These are phyloP conservation scores for Acanthochromis polyacanthus DNA, from an alignment of 2,113 vertebrate species.

Conservation along the genomic window DNA sequence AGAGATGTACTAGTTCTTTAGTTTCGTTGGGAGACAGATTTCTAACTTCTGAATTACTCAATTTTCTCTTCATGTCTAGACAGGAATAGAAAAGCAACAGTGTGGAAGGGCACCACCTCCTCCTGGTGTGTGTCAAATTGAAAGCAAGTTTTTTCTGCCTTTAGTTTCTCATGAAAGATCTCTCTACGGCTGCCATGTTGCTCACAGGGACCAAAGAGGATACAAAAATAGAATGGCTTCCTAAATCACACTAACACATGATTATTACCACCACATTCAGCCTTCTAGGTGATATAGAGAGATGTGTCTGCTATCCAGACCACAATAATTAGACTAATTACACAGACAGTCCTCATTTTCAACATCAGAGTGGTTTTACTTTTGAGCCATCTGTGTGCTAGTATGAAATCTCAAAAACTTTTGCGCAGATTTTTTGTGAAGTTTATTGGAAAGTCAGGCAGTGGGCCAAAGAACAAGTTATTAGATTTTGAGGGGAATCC, in stretches of 20 bases:
- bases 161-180: neutral
- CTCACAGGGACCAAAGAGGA: neutral
- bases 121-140: conserved; percentile 29
- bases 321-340: neutral
- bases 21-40: conserved; percentile 5
- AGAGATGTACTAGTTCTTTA: neutral
- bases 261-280: neutral
- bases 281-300: neutral
- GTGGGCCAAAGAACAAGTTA: neutral
- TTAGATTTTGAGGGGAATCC: neutral
- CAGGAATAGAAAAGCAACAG: conserved; percentile 20
- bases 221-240: neutral
- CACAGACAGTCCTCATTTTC: neutral
- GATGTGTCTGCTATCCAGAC: neutral
- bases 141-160: conserved; percentile 22
- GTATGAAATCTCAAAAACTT: neutral
- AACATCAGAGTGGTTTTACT: neutral
- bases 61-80: conserved; percentile 34
- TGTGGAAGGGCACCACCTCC: neutral
- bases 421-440: neutral
- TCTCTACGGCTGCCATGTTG: neutral
- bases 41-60: conserved; percentile 4
- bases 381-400: neutral
- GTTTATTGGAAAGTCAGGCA: conserved; percentile 9
- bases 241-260: neutral